Percentiles rank a stretch among this genome's conserved stretches.
These are phyloP conservation scores for Tinea semifulvella DNA, from an alignment of 2,888 invertebrate genomes.

Conservation along the genomic window DNA sequence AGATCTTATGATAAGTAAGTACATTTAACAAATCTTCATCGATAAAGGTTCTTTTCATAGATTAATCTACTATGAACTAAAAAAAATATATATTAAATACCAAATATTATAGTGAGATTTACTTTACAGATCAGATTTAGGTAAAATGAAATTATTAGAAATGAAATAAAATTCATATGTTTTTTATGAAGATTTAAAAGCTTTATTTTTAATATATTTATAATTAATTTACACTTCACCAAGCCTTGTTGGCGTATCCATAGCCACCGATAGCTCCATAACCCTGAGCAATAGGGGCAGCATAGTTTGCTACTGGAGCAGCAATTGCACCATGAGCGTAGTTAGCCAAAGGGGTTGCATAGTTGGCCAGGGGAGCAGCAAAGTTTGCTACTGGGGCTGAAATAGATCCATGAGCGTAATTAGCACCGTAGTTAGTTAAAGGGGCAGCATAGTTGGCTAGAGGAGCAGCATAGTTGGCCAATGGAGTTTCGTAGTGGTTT, in stretches of 20 bases:
- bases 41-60: no score
- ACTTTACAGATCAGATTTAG: no score
- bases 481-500: constrained; percentile 9
- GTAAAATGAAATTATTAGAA: no score
- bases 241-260: not conserved
- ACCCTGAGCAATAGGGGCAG: constrained; percentile 26
- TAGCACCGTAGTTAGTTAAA: not conserved
- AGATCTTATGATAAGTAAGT: no score
- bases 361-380: constrained; percentile 3
- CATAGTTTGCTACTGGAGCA: constrained; percentile 17
- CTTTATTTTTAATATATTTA: no score
- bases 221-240: not conserved
- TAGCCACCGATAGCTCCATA: constrained; percentile 28
- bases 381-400: constrained; percentile 31
- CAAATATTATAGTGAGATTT: no score
- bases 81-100: no score
- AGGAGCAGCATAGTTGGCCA: constrained; percentile 13
- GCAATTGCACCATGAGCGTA: constrained; percentile 20
- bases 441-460: constrained; percentile 29
- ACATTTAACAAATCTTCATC: no score
- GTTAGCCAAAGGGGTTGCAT: constrained; percentile 18
- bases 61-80: no score
- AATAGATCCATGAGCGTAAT: no score
- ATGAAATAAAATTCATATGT: no score
- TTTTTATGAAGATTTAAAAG: no score